Base-by-base conservation (phyloP, 2,113 vertebrate species). In the Forbesichthys papilliferus region DNA sequence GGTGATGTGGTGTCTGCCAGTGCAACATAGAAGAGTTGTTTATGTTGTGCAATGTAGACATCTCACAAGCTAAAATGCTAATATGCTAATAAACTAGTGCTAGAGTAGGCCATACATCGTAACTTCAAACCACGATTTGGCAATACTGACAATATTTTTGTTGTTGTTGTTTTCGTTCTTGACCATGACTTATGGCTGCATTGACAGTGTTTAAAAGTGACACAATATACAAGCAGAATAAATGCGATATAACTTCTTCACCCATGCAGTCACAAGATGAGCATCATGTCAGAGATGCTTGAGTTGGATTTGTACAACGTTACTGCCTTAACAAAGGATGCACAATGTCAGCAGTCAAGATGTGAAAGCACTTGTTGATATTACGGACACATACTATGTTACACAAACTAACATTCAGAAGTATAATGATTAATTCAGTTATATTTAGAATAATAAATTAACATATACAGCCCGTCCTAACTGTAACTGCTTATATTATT, bases 321-420 rank as follows among this genome's bases (percentile, higher is more conserved):
- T 73, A 82, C 71, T 75, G 64, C 71, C 70, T 12, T 9, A 57
- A 71, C 68, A 47, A 66, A 59, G 57, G 58, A 11, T 16, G 0
- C 2, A 78, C 83, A 82, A 87, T 64, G 64, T 75, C 79, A 81
- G 82, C 78, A 78, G 77, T 66, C 67, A 76, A 60, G 62, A 84
- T 60, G 78, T 76, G 77, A 78, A 75, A 66, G 72, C 70, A 81
- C 74, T 70, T 71, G 64, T 64, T 70, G 36, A 42, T 42, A 5
- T 42, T 42, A 42, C 7, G 36, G 36, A 8, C 36, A 42, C 36
- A 27, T 27, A 27, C 27, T 27, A 27, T 27, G 27, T 27, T 27
- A 27, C 27, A 27, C 27, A 27, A 27, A 27, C 27, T 27, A 27
- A 27, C 27, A 27, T 7, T 42, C 36, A 42, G 36, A 42, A 42